Base-by-base conservation (phyloP, 1,140 invertebrate species). In the Drepana arcuata region DNA sequence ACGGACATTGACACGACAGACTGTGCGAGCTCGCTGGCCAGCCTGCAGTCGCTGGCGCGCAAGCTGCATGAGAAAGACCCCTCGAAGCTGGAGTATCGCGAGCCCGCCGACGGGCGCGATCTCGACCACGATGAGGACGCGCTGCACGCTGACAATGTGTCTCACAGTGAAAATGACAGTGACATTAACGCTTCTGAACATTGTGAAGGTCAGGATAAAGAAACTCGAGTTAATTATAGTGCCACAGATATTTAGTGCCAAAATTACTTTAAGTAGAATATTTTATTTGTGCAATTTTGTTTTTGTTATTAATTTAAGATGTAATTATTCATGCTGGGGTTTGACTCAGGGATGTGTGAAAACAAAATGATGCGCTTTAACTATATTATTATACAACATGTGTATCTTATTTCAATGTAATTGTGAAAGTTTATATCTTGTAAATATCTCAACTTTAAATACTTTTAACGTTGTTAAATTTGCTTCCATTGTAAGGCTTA, bases 1-100 rank as follows among this genome's bases (percentile, higher is more conserved):
- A 96, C 94, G 45, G 95, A 96, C 77, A 97, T 96, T 58, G 95
- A 96, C 71, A 96, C 95, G 1, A 93, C 93, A 13, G 95, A 97
- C 83, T 97, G 95, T 85, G 92, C 95, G 63, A 95, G 95, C 85
- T 95, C 94, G 43, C 86, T 97, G 41, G 91, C 92, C 55, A 96
- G 94, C 79, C 86, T 88, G 9, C 83, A 94, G 87, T 74, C 88
- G 45, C 81, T 96, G 54, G 94, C 94, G 28, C 89, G 92, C 53
- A 92, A 92, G 56, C 82, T 96, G 27, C 92, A 93, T 63, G 91
- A 93, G 34, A 93, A 94, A 58, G 92, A 94, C 80, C 91, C 93
- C 0, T 86, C 83, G 12, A 92, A 92, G 74, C 69, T 92, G 43
- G 87, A 87, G 37, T 87, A 89, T 32, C 86, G 88, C 66, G 86